A percentile compares a stretch with the other conserved stretches of the same genome.
Evolutionary conservation across 1,140 invertebrate genomes (phyloP).

Genomic region (Philopotamus ludificatus): DNA sequence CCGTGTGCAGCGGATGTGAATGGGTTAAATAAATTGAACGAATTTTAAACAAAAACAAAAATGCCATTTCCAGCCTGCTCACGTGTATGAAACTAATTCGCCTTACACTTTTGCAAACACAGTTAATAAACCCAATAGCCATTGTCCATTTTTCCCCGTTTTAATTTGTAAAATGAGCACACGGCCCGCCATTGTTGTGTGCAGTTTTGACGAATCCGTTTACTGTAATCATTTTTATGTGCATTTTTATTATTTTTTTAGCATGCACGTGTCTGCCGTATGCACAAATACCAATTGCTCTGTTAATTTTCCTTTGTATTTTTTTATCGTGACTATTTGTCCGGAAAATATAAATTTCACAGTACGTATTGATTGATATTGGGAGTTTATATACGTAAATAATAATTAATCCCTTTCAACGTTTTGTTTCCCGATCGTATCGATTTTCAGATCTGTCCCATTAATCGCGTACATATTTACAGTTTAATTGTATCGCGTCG

Average conservation of each 20-base stretch:
- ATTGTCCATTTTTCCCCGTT: constrained; percentile 30
- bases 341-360: constrained; percentile 18
- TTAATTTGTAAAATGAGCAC: constrained; percentile 25
- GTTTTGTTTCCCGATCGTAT: too few relatives aligned
- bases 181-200: background rate
- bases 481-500: background rate
- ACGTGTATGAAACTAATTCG: background rate
- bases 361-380: constrained; percentile 4
- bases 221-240: constrained; percentile 11
- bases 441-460: too few relatives aligned
- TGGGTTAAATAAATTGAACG: background rate
- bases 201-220: constrained; percentile 20
- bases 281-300: constrained; percentile 9
- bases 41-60: background rate
- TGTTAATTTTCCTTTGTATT: constrained; percentile 24
- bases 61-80: background rate
- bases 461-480: too few relatives aligned
- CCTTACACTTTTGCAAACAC: background rate
- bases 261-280: background rate
- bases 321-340: constrained; percentile 12
- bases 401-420: background rate
- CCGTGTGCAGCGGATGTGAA: too few relatives aligned
- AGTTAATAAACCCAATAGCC: background rate
- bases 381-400: background rate
- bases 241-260: constrained; percentile 2